Evolutionary conservation across 2,113 vertebrate genomes (phyloP).

Genomic region (Chauna torquata): DNA sequence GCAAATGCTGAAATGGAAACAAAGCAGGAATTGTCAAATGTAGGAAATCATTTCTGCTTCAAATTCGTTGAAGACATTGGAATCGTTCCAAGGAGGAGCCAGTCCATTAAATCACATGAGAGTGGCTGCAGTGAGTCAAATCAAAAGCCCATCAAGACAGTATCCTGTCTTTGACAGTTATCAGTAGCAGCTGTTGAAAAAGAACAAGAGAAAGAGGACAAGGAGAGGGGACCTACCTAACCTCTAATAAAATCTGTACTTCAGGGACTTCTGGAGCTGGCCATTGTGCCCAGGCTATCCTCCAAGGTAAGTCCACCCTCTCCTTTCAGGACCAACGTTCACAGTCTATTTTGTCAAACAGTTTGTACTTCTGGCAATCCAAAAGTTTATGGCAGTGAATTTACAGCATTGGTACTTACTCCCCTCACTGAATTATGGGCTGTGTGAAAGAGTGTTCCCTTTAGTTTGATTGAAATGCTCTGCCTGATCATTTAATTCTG

Average conservation of each 20-base stretch:
- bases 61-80: neutral
- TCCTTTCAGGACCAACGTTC: neutral
- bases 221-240: neutral
- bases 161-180: neutral
- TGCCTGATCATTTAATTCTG: neutral
- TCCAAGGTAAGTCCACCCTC: neutral
- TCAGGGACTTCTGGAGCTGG: neutral
- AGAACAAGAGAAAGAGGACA: neutral
- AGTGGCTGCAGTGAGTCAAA: neutral
- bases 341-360: neutral
- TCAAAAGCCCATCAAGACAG: conserved; percentile 11
- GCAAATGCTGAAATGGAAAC: conserved; percentile 32
- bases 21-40: conserved; percentile 28
- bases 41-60: conserved; percentile 6
- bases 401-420: neutral
- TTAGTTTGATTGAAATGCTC: neutral
- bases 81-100: neutral
- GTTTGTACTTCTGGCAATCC: neutral
- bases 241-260: neutral
- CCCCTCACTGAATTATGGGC: neutral
- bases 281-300: neutral
- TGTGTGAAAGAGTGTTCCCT: neutral
- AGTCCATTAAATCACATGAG: neutral
- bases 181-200: neutral
- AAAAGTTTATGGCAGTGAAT: neutral